phyloP scores from a whole-genome alignment of 2,888 invertebrate species.

The Antitype chi region DNA sequence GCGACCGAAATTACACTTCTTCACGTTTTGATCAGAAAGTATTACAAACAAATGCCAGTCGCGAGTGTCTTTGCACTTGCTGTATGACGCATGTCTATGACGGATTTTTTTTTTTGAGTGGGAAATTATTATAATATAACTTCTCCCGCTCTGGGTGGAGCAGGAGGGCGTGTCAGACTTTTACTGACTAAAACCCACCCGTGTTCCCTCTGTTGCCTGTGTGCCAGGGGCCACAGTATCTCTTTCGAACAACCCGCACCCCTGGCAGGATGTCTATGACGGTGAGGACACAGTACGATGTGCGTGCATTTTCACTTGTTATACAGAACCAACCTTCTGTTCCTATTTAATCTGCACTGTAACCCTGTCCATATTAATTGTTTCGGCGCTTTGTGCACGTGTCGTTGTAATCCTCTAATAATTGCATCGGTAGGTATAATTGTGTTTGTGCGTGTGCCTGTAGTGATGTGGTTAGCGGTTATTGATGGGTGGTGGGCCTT shows the following conservation, averaged over 20 bases:
- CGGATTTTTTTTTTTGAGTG: too few relatives aligned
- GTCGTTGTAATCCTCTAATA: conserved; percentile 64
- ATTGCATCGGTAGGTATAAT: conserved; percentile 56
- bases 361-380: conserved; percentile 66
- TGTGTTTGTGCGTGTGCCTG: conserved; percentile 14
- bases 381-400: conserved; percentile 60
- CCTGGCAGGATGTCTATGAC: too few relatives aligned
- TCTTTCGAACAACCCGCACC: too few relatives aligned
- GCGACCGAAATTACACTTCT: neutral
- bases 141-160: too few relatives aligned
- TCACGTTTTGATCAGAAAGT: too few relatives aligned
- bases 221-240: too few relatives aligned
- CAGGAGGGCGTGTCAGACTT: too few relatives aligned
- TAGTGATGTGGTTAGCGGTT: conserved; percentile 27
- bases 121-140: too few relatives aligned
- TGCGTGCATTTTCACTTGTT: neutral
- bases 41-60: neutral
- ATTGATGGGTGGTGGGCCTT: conserved; percentile 18
- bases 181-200: too few relatives aligned
- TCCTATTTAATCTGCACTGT: neutral
- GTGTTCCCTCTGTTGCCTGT: too few relatives aligned
- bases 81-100: neutral
- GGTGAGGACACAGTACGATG: neutral
- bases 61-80: neutral
- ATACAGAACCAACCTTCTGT: neutral